A percentile compares a stretch with the other conserved stretches of the same genome.
These are phyloP conservation scores for Hyles lineata DNA, from an alignment of 2,888 invertebrate genomes.

Conservation along the genomic window DNA sequence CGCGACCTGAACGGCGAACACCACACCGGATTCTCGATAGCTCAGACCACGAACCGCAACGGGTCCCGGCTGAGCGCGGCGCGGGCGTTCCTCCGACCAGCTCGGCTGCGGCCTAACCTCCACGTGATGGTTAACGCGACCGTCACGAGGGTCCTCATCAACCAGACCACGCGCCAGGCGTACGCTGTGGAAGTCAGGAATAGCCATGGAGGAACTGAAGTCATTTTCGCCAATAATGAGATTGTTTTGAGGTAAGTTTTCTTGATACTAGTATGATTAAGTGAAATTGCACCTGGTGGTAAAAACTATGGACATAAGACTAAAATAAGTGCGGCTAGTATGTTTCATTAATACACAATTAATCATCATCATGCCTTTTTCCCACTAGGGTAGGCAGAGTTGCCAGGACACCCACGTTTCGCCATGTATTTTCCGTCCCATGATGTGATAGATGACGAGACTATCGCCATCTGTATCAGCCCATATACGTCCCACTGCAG, in stretches of 20 bases:
- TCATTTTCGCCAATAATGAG: slow-evolving; percentile 88
- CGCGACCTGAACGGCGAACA: slow-evolving; percentile 93
- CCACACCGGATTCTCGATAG: slow-evolving; percentile 94
- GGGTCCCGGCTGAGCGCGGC: slow-evolving; percentile 93
- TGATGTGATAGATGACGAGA: too few species aligned
- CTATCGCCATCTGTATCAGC: too few species aligned
- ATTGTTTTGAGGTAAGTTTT: slow-evolving; percentile 84
- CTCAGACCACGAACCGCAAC: slow-evolving; percentile 94
- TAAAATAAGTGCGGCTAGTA: too few species aligned
- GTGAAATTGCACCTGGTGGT: background rate
- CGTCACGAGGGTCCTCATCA: slow-evolving; percentile 90
- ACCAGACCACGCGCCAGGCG: slow-evolving; percentile 89
- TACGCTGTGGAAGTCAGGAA: slow-evolving; percentile 91
- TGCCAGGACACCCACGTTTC: too few species aligned
- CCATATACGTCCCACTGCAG: too few species aligned
- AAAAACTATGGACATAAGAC: too few species aligned
- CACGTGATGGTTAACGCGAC: slow-evolving; percentile 94
- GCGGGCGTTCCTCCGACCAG: slow-evolving; percentile 92
- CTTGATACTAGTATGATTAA: background rate
- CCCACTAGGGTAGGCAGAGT: too few species aligned
- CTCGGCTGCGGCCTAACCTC: slow-evolving; percentile 89
- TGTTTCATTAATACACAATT: too few species aligned
- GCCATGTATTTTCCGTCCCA: too few species aligned
- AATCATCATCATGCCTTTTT: too few species aligned
- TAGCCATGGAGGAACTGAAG: slow-evolving; percentile 82